These are phyloP conservation scores for Drosophila littoralis DNA, from an alignment of 1,140 invertebrate genomes.

Conservation along the genomic window DNA sequence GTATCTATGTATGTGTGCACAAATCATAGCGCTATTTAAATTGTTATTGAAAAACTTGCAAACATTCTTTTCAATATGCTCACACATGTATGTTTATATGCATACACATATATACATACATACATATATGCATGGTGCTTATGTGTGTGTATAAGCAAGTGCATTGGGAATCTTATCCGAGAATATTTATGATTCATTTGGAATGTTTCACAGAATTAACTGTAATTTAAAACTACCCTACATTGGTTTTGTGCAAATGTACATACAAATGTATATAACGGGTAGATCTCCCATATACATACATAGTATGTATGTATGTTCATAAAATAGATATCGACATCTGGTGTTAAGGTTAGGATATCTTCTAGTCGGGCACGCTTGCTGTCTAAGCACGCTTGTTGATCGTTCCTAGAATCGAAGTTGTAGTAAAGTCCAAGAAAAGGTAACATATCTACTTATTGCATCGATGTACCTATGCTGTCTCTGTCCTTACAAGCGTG, in stretches of 20 bases:
- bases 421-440: too few species aligned
- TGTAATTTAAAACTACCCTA: neutral
- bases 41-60: neutral
- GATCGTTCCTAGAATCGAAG: too few species aligned
- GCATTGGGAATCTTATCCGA: neutral
- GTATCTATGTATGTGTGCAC: neutral
- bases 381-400: too few species aligned
- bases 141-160: neutral
- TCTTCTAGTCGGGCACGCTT: too few species aligned
- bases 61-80: neutral
- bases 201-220: neutral
- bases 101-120: neutral
- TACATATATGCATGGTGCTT: neutral
- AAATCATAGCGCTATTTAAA: neutral
- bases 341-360: too few species aligned
- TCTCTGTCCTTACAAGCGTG: too few species aligned
- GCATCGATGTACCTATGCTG: too few species aligned
- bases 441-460: too few species aligned
- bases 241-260: too few species aligned
- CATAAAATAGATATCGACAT: too few species aligned
- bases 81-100: constrained; percentile 8
- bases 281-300: too few species aligned
- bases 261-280: too few species aligned
- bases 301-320: neutral
- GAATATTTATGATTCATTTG: constrained; percentile 3